Percentiles rank a stretch among this genome's conserved stretches.
phyloP scores from a whole-genome alignment of 2,797 vertebrate genomes.

The Pipistrellus nathusii region DNA sequence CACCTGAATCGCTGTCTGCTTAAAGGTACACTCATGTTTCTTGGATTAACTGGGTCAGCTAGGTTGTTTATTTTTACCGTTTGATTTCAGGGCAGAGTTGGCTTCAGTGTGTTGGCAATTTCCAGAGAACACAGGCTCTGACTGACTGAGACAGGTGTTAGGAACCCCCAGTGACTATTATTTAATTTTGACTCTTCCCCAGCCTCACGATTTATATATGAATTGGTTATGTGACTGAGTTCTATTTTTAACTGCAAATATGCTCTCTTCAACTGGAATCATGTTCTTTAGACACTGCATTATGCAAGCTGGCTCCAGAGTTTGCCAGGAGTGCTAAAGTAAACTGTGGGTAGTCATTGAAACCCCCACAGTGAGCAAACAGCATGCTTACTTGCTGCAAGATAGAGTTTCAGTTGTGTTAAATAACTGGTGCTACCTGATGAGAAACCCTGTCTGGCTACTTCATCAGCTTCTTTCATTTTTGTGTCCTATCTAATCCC shows the following conservation, averaged over 20 bases:
- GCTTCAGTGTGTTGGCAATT: conserved; percentile 15
- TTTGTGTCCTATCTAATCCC: conserved; percentile 47
- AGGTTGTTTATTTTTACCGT: conserved; percentile 53
- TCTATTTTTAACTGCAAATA: conserved; percentile 73
- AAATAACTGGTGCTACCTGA: conserved; percentile 33
- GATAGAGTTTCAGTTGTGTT: conserved; percentile 18
- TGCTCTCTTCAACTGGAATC: conserved; percentile 60
- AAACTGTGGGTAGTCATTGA: conserved; percentile 33
- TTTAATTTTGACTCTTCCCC: conserved; percentile 60
- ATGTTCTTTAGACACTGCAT: conserved; percentile 73
- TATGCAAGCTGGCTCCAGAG: conserved; percentile 66
- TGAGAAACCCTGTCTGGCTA: conserved; percentile 18
- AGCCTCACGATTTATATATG: conserved; percentile 49
- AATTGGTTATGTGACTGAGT: conserved; percentile 46
- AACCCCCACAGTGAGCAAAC: conserved; percentile 28
- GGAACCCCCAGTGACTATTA: conserved; percentile 47
- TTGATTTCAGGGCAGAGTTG: conserved; percentile 50
- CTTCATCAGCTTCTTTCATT: conserved; percentile 35
- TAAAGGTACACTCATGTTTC: conserved; percentile 51
- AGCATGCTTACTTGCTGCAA: not conserved
- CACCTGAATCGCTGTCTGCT: conserved; percentile 12
- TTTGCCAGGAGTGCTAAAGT: conserved; percentile 68
- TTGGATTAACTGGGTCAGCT: conserved; percentile 67
- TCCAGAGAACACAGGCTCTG: not conserved
- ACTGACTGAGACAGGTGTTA: conserved; percentile 73